Base-by-base conservation (phyloP, 2,888 invertebrate genomes). In the Scaptomyza flava region DNA sequence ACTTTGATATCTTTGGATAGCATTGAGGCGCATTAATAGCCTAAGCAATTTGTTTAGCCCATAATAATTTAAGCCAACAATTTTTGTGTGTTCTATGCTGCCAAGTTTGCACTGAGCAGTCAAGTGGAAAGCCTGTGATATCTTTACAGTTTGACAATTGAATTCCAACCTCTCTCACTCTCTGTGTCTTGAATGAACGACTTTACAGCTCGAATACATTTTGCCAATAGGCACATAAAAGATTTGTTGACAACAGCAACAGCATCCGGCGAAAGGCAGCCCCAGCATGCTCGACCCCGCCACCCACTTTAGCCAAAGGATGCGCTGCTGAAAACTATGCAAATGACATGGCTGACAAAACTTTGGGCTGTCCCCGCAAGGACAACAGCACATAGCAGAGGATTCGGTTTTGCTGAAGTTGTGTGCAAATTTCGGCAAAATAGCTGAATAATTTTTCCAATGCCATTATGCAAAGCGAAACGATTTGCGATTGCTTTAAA, bases 281-380 rank as follows among this genome's bases (percentile, higher is more conserved):
- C 17, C 38, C 12, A 8, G 6, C 8, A 11, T 17, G 0, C 36
- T 4, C 30, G 0, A 6, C n/a, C 23, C 6, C 6, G 9, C 0
- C 47, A 33, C 8, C 23, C 33, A 33, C 38, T 27, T 27, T 36
- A 1, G n/a, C n/a, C 12, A 6, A 68, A 63, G 77, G 72, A 62
- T 74, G 77, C 70, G 57, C 69, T 53, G 52, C 57, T 17, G 17
- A 60, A 71, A 79, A 80, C 77, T 87, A 83, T 83, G 82, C 82
- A 83, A 83, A 83, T 83, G 88, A 83, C 88, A 87, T 87, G 81
- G 77, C 84, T 86, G 81, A 73, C 75, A 75, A 81, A 87, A 87
- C 71, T 84, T 81, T 84, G 48, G 46, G 27, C 62, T 47, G 60
- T 67, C 53, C 48, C 68, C 57, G 48, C 71, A 65, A 75, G 74